These are phyloP conservation scores for Phortica magna DNA, from an alignment of 2,888 invertebrate genomes.

Conservation along the genomic window DNA sequence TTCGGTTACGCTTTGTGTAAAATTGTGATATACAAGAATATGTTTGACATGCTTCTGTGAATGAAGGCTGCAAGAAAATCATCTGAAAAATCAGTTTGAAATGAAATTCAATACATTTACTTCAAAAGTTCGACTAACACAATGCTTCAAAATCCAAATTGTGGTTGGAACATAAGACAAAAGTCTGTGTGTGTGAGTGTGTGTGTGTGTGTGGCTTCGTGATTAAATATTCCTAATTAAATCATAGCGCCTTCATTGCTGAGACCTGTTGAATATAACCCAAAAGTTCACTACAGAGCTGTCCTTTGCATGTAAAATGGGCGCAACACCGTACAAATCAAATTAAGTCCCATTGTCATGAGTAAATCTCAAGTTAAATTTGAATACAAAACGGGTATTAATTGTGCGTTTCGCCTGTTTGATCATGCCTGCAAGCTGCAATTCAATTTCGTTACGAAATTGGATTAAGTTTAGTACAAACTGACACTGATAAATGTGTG, in stretches of 20 bases:
- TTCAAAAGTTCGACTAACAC: too few relatives aligned
- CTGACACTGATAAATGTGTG: background rate
- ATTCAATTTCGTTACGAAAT: background rate
- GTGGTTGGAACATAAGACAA: background rate
- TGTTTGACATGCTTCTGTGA: too few relatives aligned
- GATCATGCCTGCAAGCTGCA: background rate
- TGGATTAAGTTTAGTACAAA: background rate
- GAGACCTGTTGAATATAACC: slow-evolving; percentile 1
- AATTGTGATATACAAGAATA: too few relatives aligned
- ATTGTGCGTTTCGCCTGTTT: background rate
- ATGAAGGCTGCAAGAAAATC: too few relatives aligned
- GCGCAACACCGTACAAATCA: background rate
- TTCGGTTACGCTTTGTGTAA: too few relatives aligned
- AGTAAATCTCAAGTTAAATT: background rate
- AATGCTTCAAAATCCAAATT: too few relatives aligned
- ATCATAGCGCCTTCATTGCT: background rate
- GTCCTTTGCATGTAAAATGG: background rate
- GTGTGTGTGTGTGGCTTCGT: background rate
- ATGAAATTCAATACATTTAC: too few relatives aligned
- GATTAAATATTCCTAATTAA: slow-evolving; percentile 7
- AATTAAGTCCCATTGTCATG: background rate
- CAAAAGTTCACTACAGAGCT: background rate
- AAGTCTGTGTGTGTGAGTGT: background rate
- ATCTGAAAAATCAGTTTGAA: too few relatives aligned
- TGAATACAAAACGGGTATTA: background rate